Base-by-base conservation (phyloP, 2,113 vertebrate species). In the Xenopus laevis region DNA sequence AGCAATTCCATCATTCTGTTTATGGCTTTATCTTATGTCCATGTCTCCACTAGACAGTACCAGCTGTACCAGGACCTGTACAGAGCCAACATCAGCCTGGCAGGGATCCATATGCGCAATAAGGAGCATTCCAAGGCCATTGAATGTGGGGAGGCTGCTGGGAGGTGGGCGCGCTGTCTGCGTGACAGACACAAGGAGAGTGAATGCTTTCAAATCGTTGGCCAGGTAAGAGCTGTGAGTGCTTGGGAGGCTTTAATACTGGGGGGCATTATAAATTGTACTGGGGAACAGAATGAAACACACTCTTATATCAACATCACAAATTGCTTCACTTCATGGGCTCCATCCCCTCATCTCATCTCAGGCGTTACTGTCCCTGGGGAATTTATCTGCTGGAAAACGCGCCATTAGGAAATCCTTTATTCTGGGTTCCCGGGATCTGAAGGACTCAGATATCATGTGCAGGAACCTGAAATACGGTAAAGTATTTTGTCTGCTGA, bases 41-140 rank as follows among this genome's bases (percentile, higher is more conserved):
- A 9, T 40, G 33, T 5, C 5, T 4, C 18, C 2, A 0, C 10
- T 67, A 98, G 95, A 78, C 94, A 92, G 80, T 87, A 90, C 21
- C 84, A 88, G 17, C 86, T 98, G 10, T 60, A 87, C 0, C 95
- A 98, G 71, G 96, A 97, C 79, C 90, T 98, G 0, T 95, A 92
- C 79, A 90, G 96, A 0, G 95, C 94, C 21, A 94, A 94, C 71
- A 93, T 92, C 76, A 94, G 94, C 83, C 83, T 97, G 80, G 94
- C 94, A 0, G 86, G 88, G 83, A 92, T 97, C 83, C 93, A 82
- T 81, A 94, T 92, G 81, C 91, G 93, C 2, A 86, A 83, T 1
- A 91, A 92, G 0, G 87, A 91, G 15, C 89, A 86, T 59, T 92
- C 94, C 0, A 88, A 88, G 4, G 90, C 95, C 2, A 87, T 98